Conservation (phyloP, 2,888 invertebrate species). For the Tuberolachnus salignus region DNA sequence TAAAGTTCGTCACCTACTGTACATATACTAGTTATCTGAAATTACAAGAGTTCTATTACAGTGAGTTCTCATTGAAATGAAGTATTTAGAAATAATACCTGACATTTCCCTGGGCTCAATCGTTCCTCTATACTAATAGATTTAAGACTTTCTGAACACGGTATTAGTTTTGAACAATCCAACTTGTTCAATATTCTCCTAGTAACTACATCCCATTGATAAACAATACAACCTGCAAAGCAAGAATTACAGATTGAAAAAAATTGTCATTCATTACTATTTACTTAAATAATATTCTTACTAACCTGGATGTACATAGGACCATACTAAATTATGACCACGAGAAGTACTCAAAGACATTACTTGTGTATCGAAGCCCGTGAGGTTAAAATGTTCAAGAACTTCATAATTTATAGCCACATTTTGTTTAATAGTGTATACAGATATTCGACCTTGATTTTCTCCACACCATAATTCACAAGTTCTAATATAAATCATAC, state of each 20-base stretch:
- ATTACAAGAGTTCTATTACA: constrained; percentile 7
- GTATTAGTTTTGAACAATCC: constrained; percentile 89
- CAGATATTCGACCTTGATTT: constrained; percentile 76
- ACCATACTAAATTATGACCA: constrained; percentile 67
- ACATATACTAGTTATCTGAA: constrained; percentile 74
- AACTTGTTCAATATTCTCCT: constrained; percentile 76
- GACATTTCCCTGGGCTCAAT: constrained; percentile 77
- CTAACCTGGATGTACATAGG: constrained; percentile 81
- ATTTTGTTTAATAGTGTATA: constrained; percentile 75
- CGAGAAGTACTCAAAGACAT: constrained; percentile 71
- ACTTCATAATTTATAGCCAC: constrained; percentile 77
- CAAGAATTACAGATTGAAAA: background rate
- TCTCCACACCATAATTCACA: constrained; percentile 91
- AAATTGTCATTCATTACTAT: no score
- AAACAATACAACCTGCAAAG: constrained; percentile 77
- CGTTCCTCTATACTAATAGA: constrained; percentile 89
- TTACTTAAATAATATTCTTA: background rate
- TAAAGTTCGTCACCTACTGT: constrained; percentile 76
- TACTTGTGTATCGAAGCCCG: constrained; percentile 71
- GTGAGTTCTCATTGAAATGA: background rate
- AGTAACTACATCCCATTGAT: constrained; percentile 79
- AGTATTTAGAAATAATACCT: constrained; percentile 64
- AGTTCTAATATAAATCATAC: constrained; percentile 57
- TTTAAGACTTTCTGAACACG: constrained; percentile 89
- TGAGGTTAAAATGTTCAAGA: constrained; percentile 69